Evolutionary conservation across 2,113 vertebrate genomes (phyloP).

Genomic region (Cichladusa arquata): DNA sequence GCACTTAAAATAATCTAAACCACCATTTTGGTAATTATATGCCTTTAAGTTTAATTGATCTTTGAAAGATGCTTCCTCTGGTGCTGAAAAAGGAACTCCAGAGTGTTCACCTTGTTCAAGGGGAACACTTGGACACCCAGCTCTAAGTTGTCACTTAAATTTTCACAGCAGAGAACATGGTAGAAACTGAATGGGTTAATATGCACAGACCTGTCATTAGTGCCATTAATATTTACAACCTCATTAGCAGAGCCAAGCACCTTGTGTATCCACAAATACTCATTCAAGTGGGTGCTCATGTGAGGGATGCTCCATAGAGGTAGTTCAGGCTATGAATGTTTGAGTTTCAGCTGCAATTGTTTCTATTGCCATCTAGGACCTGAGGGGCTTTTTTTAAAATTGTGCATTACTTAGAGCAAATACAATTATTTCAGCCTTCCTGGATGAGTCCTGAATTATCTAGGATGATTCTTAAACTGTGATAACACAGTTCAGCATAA

Average conservation of each 20-base stretch:
- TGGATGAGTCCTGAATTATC: not conserved
- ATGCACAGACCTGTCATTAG: not conserved
- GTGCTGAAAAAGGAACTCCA: not conserved
- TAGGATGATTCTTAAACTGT: not conserved
- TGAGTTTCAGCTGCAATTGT: not conserved
- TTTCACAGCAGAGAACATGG: not conserved
- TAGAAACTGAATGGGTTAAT: not conserved
- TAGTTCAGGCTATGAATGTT: not conserved
- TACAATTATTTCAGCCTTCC: not conserved
- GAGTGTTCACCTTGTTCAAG: not conserved
- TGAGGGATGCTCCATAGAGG: not conserved
- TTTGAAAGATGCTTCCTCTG: not conserved
- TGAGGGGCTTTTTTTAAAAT: not conserved
- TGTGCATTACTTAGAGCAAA: not conserved
- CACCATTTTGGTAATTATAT: not conserved
- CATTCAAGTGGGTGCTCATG: not conserved
- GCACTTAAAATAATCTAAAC: not conserved
- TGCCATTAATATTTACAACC: not conserved
- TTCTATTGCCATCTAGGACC: not conserved
- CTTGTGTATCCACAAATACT: not conserved
- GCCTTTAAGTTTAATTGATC: not conserved
- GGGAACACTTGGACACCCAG: not conserved
- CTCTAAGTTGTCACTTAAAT: not conserved
- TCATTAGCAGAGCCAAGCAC: not conserved
- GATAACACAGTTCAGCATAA: not conserved